These are phyloP conservation scores for Sebastes steindachneri DNA, from an alignment of 2,797 vertebrate genomes.

Conservation along the genomic window DNA sequence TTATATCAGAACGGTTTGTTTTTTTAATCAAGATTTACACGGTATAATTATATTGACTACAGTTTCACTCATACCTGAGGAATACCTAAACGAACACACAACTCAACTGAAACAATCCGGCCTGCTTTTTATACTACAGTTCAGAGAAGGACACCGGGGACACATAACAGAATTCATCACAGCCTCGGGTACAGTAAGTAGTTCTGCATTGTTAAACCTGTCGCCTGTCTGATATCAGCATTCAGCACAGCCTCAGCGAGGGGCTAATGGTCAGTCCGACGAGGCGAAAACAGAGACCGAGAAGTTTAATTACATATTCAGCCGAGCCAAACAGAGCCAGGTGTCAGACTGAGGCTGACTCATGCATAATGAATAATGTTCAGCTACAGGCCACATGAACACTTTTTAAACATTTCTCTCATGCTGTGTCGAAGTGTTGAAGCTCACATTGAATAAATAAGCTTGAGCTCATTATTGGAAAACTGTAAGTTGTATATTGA, in stretches of 20 bases:
- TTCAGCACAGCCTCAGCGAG: conserved; percentile 6
- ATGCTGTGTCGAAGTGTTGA: neutral
- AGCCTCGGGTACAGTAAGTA: neutral
- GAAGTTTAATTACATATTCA: conserved; percentile 52
- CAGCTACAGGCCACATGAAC: conserved; percentile 12
- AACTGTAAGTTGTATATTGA: neutral
- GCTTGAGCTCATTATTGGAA: neutral
- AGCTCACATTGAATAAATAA: neutral
- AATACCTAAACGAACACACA: neutral
- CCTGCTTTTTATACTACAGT: neutral
- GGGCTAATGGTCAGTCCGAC: conserved; percentile 31
- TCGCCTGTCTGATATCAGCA: conserved; percentile 29
- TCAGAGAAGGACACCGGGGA: neutral
- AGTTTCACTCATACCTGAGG: neutral
- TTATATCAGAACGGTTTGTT: neutral
- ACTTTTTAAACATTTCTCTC: neutral
- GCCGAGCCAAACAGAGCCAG: conserved; percentile 37
- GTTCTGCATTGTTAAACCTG: neutral
- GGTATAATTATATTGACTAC: neutral
- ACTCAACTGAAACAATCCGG: neutral
- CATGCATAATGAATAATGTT: conserved; percentile 32
- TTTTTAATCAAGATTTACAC: neutral
- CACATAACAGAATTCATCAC: neutral
- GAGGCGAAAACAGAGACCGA: conserved; percentile 32
- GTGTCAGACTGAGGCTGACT: conserved; percentile 32